These are phyloP conservation scores for Eudorcas thomsonii DNA, from an alignment of 2,113 vertebrate species.

Conservation along the genomic window DNA sequence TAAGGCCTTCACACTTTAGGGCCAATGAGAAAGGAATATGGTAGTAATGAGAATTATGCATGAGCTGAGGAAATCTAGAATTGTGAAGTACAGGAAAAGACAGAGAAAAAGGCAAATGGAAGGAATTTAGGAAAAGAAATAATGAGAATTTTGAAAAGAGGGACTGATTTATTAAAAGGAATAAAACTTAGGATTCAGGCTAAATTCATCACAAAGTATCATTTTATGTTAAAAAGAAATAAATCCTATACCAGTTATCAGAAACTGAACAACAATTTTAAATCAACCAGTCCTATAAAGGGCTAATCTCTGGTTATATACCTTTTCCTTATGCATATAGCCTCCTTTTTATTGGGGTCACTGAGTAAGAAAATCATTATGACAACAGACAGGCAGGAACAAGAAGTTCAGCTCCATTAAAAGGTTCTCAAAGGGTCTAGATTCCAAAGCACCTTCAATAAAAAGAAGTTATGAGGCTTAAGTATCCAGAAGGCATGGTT, in stretches of 20 bases:
- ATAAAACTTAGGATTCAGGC: background rate
- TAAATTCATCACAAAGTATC: constrained; percentile 17
- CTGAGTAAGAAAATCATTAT: background rate
- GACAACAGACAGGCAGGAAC: background rate
- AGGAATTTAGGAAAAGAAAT: background rate
- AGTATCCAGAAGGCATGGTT: background rate
- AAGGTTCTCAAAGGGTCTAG: background rate
- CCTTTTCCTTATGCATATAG: background rate
- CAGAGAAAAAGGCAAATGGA: background rate
- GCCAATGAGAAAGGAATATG: constrained; percentile 4
- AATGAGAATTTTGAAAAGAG: background rate
- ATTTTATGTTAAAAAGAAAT: background rate
- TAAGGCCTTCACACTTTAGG: background rate
- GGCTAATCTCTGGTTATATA: background rate
- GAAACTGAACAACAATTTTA: constrained; percentile 19
- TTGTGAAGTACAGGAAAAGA: background rate
- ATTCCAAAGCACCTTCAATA: background rate
- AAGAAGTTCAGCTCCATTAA: background rate
- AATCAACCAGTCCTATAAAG: background rate
- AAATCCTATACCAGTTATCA: background rate
- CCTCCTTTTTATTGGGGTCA: background rate
- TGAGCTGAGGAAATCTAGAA: background rate
- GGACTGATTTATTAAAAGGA: background rate
- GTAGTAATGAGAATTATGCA: background rate
- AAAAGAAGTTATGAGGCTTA: background rate